These are phyloP conservation scores for Pelodiscus sinensis DNA, from an alignment of 2,113 vertebrate species.

Conservation along the genomic window DNA sequence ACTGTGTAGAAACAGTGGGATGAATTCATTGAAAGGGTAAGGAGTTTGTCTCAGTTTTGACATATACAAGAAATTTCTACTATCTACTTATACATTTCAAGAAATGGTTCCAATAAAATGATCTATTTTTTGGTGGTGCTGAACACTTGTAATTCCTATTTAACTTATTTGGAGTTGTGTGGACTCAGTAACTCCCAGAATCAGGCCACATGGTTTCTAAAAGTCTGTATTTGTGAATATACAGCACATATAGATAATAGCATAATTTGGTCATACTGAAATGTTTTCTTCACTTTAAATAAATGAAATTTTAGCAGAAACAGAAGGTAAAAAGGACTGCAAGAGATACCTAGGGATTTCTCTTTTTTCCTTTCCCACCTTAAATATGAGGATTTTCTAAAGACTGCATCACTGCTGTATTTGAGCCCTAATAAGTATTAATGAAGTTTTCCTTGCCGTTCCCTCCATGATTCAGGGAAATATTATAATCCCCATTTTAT, in stretches of 20 bases:
- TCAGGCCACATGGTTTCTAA: background rate
- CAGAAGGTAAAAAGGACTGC: background rate
- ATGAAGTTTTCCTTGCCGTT: background rate
- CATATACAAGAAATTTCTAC: background rate
- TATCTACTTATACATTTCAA: background rate
- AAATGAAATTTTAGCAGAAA: background rate
- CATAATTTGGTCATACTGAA: background rate
- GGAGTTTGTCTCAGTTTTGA: background rate
- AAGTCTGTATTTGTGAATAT: background rate
- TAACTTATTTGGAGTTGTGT: background rate
- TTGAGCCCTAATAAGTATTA: background rate
- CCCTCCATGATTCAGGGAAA: background rate
- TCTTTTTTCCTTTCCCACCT: background rate
- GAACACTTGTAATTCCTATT: background rate
- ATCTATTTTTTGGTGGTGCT: background rate
- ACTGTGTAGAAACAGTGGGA: background rate
- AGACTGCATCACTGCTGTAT: background rate
- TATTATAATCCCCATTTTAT: background rate
- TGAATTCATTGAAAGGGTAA: background rate
- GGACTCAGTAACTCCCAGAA: background rate
- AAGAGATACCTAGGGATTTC: background rate
- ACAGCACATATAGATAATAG: background rate
- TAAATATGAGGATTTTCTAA: background rate
- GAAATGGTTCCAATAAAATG: background rate
- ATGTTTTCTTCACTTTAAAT: accelerated